Evolutionary conservation across 1,140 invertebrate genomes (phyloP), one percentile per base, ranked within the genome.

Genomic region (Drosophila punjabiensis): DNA sequence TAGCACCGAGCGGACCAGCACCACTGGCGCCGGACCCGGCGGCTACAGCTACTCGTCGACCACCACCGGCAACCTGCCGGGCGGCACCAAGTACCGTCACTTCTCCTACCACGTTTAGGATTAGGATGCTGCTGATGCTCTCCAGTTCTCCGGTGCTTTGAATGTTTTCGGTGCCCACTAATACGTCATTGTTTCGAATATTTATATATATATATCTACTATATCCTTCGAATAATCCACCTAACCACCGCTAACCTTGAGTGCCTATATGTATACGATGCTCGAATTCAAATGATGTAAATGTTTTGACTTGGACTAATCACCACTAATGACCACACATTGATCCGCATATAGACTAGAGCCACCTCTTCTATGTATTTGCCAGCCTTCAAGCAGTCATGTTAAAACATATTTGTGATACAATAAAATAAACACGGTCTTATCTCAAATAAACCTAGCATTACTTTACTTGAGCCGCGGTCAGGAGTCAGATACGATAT

Each of bases 21-120:
- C 95, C 89, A 94, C 94, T 86, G 93, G 94, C 77, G 96, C 95
- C 92, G 96, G 96, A 64, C 97, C 96, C 68, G 96, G 96, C 86
- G 95, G 96, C 80, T 97, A 97, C 93, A 96, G 96, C 84, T 97
- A 97, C 94, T 96, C 96, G 78, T 96, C 96, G 45, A 95, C 95
- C 76, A 94, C 95, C 69, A 95, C 95, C 93, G 97, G 97, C 82
- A 95, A 96, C 89, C 95, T 97, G 91, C 97, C 97, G 61, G 95
- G 96, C 81, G 96, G 97, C 91, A 97, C 96, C 83, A 94, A 94
- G 84, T 97, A 97, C 93, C 96, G 97, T 76, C 97, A 97, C 93
- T 97, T 95, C 93, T 97, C 96, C 78, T 97, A 97, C 94, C 96
- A 96, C 93, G 96, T 97, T 90, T 97, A 96, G 68, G 50, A 95